Evolutionary conservation across 2,113 vertebrate genomes (phyloP).

Genomic region (Cynocephalus volans): DNA sequence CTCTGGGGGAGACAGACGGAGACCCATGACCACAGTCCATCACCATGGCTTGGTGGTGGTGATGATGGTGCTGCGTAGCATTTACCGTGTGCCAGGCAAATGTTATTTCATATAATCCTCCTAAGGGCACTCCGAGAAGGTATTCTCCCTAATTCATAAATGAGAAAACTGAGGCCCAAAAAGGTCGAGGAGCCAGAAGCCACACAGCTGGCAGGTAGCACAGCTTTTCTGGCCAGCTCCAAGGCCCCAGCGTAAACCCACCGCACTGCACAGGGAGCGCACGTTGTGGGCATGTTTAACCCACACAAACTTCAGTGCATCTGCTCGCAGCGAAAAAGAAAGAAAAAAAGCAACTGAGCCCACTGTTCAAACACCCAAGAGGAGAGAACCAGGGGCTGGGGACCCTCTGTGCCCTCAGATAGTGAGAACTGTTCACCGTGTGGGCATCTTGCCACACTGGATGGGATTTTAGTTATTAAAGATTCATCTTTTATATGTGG

Average conservation of each 20-base stretch:
- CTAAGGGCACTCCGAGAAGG: background rate
- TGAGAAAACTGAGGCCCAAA: background rate
- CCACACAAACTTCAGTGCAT: background rate
- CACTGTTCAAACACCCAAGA: background rate
- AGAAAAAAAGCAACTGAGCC: background rate
- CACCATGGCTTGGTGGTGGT: no score
- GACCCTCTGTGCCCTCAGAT: background rate
- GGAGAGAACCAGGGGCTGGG: no score
- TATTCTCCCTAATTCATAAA: background rate
- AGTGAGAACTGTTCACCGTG: background rate
- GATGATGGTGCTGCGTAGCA: background rate
- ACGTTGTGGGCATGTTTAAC: background rate
- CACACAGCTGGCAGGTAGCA: background rate
- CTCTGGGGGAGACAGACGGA: background rate
- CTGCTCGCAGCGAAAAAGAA: background rate
- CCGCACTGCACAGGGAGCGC: rapidly evolving
- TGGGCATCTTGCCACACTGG: background rate
- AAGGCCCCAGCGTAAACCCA: background rate
- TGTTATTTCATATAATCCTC: background rate
- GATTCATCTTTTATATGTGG: background rate
- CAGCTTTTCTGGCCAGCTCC: background rate
- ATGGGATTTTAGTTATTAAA: background rate
- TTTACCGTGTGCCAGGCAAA: background rate
- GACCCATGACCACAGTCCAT: no score
- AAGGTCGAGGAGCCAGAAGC: background rate